These are phyloP conservation scores for Dendrocincla fuliginosa DNA, from an alignment of 2,797 vertebrate species.

Conservation along the genomic window DNA sequence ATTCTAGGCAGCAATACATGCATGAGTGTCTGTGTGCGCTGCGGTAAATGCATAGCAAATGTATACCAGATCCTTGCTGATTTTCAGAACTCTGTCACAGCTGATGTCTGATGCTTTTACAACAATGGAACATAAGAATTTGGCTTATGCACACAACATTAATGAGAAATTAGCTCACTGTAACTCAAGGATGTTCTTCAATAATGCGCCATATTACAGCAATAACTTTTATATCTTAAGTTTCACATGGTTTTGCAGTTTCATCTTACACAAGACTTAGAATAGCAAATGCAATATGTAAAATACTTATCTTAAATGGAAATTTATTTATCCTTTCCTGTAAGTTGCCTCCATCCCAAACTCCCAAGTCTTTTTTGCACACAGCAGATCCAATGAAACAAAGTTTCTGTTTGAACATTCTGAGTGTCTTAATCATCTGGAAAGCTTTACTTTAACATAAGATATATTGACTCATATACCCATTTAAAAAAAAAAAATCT, in stretches of 20 bases:
- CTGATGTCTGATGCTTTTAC: background rate
- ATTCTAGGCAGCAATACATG: background rate
- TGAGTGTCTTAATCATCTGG: background rate
- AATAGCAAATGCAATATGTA: background rate
- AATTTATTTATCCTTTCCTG: background rate
- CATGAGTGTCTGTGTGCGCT: fast-evolving
- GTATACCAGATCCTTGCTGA: background rate
- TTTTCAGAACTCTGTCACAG: background rate
- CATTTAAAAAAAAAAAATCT: background rate
- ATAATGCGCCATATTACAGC: background rate
- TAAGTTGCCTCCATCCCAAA: background rate
- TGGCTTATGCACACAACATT: background rate
- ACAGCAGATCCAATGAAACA: background rate
- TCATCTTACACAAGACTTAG: background rate
- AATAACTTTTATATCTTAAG: background rate
- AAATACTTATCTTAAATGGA: background rate
- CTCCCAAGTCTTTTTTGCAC: background rate
- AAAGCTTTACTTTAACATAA: background rate
- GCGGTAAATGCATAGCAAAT: background rate
- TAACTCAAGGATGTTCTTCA: background rate
- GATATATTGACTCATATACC: background rate
- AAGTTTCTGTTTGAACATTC: background rate
- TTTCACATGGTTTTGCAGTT: background rate
- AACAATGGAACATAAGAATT: background rate
- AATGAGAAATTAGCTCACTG: background rate